Evolutionary conservation across 2,888 invertebrate genomes (phyloP), one percentile per base, ranked within the genome.

Genomic region (Melitaea athalia): DNA sequence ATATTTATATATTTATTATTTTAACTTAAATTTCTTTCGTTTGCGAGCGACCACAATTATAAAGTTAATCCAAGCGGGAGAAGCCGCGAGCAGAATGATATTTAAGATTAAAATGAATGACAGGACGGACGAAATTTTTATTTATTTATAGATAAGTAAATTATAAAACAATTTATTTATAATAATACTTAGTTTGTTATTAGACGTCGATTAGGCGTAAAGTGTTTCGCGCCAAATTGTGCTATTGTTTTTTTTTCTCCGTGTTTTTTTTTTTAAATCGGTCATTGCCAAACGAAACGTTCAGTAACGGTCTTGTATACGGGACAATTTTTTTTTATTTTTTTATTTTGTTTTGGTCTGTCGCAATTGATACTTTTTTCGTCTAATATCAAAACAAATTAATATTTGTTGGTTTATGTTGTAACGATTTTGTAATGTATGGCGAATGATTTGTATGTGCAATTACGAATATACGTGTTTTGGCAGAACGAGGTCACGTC

Each of bases 161-260:
- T 42, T 47, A 61, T 10, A 59, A 33, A 17, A 50, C 45, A 17
- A 64, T 59, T 31, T 31, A 57, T 64, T 50, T 14, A 59, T 42
- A 68, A 59, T 42, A 68, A 66, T 63, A 47, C 63, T 72, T 67
- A 63, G 71, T 69, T 59, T 69, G 65, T 64, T 64, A 49, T 64
- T 69, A 64, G 69, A 53, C 67, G 38, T 64, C 64, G 62, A 59
- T 68, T 63, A 59, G 52, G 47, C 45, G 61, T 62, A 57, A 67
- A 68, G 67, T 70, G 64, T 68, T 62, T 47, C 67, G 49, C 61
- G 67, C 62, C 55, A 59, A 62, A 57, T 62, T 42, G 57, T 33
- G 53, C 53, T 14, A 62, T 67, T 62, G 8, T 38, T 38, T 38
- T 38, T 38, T 38, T 38, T 7, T 38, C 8, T 24, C 10, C 64